These are phyloP conservation scores for Chromobotia macracanthus DNA, from an alignment of 2,797 vertebrate species.

Conservation along the genomic window DNA sequence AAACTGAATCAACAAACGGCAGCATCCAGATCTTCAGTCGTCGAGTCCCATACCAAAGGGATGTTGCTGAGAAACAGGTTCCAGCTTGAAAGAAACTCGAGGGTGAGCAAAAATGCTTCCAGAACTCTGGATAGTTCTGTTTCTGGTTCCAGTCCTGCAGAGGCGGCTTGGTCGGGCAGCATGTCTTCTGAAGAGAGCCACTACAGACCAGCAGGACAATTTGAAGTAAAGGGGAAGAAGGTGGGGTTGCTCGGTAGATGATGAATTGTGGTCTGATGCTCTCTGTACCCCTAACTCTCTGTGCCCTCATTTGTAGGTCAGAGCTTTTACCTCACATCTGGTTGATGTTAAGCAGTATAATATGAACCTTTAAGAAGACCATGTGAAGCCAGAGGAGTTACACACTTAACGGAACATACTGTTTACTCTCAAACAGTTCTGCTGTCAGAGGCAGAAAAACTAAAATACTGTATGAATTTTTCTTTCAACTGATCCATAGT, in stretches of 20 bases:
- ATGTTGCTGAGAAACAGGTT: constrained; percentile 38
- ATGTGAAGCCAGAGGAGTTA: constrained; percentile 34
- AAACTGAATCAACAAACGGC: constrained; percentile 35
- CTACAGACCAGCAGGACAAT: constrained; percentile 56
- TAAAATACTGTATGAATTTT: constrained; percentile 51
- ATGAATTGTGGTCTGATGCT: constrained; percentile 33
- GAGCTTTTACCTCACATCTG: constrained; percentile 45
- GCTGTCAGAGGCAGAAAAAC: constrained; percentile 27
- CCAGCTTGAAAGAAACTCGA: constrained; percentile 32
- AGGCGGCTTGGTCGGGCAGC: constrained; percentile 53
- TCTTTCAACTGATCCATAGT: constrained; percentile 37
- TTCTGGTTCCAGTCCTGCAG: constrained; percentile 54
- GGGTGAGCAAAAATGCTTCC: constrained; percentile 38
- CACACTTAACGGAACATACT: constrained; percentile 42
- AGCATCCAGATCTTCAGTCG: constrained; percentile 29
- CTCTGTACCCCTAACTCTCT: not conserved
- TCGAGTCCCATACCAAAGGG: constrained; percentile 46
- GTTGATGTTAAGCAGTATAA: constrained; percentile 26
- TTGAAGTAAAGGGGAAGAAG: constrained; percentile 63
- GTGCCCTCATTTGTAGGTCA: constrained; percentile 29
- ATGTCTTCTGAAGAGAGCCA: constrained; percentile 51
- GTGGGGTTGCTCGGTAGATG: constrained; percentile 60
- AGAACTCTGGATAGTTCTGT: constrained; percentile 49
- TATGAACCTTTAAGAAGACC: constrained; percentile 8
- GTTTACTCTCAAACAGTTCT: constrained; percentile 48